These are phyloP conservation scores for Toxonevra muliebris DNA, from an alignment of 2,888 invertebrate species.

Conservation along the genomic window DNA sequence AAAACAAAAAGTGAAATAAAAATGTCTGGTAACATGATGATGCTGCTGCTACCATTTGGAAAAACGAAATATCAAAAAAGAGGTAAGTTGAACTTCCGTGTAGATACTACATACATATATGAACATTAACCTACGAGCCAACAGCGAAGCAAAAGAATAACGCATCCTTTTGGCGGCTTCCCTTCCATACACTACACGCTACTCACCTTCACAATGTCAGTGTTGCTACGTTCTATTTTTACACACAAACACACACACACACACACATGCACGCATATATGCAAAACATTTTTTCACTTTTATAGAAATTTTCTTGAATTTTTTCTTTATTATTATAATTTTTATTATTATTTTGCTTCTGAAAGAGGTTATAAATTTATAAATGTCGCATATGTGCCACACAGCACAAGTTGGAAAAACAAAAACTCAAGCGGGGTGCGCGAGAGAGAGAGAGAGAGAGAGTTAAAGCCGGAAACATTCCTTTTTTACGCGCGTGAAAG, in stretches of 20 bases:
- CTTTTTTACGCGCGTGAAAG: conserved; percentile 28
- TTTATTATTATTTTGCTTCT: conserved; percentile 29
- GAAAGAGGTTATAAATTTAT: conserved; percentile 37
- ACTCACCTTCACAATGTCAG: conserved; percentile 8
- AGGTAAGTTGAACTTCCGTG: no score
- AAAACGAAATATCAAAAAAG: no score
- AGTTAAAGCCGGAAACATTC: conserved; percentile 23
- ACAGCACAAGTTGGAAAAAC: conserved; percentile 9
- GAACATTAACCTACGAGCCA: no score
- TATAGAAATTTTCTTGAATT: background rate
- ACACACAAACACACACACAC: conserved; percentile 16
- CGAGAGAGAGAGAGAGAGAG: background rate
- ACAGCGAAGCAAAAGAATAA: no score
- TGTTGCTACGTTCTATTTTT: background rate
- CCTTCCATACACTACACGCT: background rate
- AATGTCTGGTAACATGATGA: no score
- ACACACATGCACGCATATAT: background rate
- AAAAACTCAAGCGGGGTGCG: background rate
- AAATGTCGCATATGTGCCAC: conserved; percentile 32
- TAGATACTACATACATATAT: no score
- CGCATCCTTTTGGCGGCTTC: no score
- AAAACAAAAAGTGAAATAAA: no score
- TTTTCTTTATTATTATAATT: background rate
- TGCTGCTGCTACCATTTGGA: no score
- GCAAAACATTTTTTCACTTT: background rate